phyloP scores from a whole-genome alignment of 2,888 invertebrate species.

The Drosophila pseudotakahashii region DNA sequence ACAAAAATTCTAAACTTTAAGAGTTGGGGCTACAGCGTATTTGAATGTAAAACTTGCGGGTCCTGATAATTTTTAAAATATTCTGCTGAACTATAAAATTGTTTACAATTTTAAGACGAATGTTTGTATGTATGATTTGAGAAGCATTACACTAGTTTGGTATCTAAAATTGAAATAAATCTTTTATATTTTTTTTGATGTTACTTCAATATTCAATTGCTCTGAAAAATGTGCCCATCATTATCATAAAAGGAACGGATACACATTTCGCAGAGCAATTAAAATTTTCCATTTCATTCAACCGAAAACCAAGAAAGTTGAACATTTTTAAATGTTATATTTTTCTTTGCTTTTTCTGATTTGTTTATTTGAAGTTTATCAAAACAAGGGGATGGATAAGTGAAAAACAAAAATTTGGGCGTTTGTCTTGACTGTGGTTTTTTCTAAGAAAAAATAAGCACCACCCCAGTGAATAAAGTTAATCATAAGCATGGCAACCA shows the following conservation, averaged over 20 bases:
- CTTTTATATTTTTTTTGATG: background rate
- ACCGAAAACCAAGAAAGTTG: constrained; percentile 68
- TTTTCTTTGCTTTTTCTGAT: constrained; percentile 69
- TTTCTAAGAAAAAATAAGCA: background rate
- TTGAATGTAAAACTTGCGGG: background rate
- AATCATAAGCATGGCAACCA: constrained; percentile 70
- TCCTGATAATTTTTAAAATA: background rate
- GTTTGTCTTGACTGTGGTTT: constrained; percentile 52
- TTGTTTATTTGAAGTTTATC: constrained; percentile 77
- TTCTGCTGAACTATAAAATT: background rate
- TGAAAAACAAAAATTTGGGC: constrained; percentile 36
- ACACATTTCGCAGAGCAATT: constrained; percentile 69
- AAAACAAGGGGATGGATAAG: constrained; percentile 18
- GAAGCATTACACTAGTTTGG: too few species aligned
- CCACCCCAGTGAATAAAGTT: constrained; percentile 74
- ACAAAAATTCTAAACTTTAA: constrained; percentile 66
- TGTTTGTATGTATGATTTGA: background rate
- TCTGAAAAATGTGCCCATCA: background rate
- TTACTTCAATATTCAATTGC: background rate
- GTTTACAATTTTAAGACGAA: background rate
- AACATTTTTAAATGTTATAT: constrained; percentile 46
- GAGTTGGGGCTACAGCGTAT: constrained; percentile 9
- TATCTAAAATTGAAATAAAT: background rate
- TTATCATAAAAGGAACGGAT: background rate
- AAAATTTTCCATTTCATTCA: constrained; percentile 83